A percentile compares a stretch with the other conserved stretches of the same genome.
Evolutionary conservation across 2,888 invertebrate genomes (phyloP).

Genomic region (Anoplius nigerrimus): DNA sequence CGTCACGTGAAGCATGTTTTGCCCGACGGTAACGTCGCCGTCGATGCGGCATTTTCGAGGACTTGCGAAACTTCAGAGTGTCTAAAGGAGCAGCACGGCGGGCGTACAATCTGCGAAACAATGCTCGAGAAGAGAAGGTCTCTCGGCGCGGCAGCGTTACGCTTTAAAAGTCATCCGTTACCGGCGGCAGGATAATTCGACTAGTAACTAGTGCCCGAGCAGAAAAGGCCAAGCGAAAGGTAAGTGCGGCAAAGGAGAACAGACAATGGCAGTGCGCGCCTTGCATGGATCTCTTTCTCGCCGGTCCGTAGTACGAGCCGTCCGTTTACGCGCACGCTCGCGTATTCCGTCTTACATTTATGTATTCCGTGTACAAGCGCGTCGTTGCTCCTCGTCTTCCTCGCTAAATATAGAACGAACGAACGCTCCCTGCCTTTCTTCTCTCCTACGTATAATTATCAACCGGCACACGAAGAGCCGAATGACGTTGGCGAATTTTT

Average conservation of each 20-base stretch:
- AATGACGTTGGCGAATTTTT: too few species aligned
- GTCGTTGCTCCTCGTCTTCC: neutral
- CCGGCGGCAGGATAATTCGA: conserved; percentile 15
- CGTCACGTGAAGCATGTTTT: too few species aligned
- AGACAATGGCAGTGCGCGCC: conserved; percentile 8
- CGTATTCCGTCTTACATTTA: neutral
- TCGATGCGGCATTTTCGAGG: too few species aligned
- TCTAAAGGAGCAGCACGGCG: too few species aligned
- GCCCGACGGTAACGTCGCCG: too few species aligned
- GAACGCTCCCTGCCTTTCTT: too few species aligned
- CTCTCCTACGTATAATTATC: too few species aligned
- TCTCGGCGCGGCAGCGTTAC: neutral
- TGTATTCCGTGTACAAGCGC: neutral
- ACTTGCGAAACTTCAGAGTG: too few species aligned
- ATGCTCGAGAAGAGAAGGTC: neutral
- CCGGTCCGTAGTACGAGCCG: too few species aligned
- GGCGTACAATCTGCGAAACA: neutral
- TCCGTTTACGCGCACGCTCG: neutral
- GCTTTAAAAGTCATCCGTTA: conserved; percentile 19
- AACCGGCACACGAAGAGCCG: too few species aligned
- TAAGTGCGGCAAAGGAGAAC: conserved; percentile 24
- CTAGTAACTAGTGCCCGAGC: conserved; percentile 7
- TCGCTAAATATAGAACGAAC: too few species aligned
- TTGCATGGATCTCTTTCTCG: too few species aligned
- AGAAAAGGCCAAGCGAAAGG: conserved; percentile 37